These are phyloP conservation scores for Pachyramphus minor DNA, from an alignment of 2,113 vertebrate species.

Conservation along the genomic window DNA sequence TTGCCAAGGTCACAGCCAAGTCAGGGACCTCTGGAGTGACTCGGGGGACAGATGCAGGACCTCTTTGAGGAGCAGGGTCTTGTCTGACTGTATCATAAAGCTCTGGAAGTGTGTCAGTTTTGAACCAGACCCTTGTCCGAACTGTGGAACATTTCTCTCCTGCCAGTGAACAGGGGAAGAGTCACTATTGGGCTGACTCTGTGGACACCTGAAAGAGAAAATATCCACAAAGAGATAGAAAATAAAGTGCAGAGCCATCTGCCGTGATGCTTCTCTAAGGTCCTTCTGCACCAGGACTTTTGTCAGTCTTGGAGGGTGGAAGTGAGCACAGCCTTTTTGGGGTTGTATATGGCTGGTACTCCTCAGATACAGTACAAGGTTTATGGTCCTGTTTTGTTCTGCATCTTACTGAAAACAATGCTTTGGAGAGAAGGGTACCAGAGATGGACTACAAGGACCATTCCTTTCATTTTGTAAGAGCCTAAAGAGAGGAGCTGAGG, in stretches of 20 bases:
- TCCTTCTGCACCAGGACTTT: not conserved
- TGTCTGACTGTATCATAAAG: not conserved
- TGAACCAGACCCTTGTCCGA: not conserved
- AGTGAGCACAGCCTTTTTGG: fast-evolving
- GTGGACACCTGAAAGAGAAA: not conserved
- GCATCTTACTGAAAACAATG: not conserved
- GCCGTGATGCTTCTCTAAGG: not conserved
- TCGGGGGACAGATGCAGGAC: not conserved
- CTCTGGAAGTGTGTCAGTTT: not conserved
- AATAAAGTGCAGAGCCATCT: not conserved
- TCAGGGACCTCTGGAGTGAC: fast-evolving
- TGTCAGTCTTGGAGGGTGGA: fast-evolving
- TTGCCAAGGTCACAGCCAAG: not conserved
- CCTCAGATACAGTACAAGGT: not conserved
- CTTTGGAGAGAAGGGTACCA: not conserved
- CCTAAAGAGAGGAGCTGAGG: not conserved
- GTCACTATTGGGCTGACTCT: not conserved
- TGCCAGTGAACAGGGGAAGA: not conserved
- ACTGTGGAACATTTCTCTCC: fast-evolving
- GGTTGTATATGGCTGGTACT: not conserved
- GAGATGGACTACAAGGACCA: not conserved
- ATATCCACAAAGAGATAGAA: not conserved
- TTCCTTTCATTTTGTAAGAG: fast-evolving
- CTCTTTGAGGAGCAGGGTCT: not conserved
- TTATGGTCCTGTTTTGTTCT: not conserved